Base-by-base conservation (phyloP, 2,113 vertebrate species). In the Ibidorhyncha struthersii region DNA sequence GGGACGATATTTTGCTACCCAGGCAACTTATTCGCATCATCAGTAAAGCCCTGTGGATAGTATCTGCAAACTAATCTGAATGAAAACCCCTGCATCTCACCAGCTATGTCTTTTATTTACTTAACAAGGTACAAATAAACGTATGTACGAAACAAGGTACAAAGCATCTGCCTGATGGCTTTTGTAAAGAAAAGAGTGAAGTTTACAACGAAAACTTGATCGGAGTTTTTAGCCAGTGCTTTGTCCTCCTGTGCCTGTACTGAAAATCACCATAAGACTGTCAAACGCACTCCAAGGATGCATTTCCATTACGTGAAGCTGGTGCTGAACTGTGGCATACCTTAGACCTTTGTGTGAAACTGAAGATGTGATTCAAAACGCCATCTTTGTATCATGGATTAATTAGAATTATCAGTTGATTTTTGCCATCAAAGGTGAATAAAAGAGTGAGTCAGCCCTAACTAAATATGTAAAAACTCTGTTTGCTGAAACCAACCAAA, bases 1-100 rank as follows among this genome's bases (percentile, higher is more conserved):
- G 82, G 90, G 95, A 94, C 5, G 19, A 36, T 34, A 63, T 81
- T 94, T 89, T 88, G 90, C 93, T 95, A 86, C 90, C 72, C 85
- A 80, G 95, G 76, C 93, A 95, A 95, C 84, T 82, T 76, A 86
- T 21, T 80, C 65, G 78, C 71, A 86, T 92, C 84, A 70, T 73
- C 61, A 26, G n/a, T 27, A 89, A 89, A 95, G 82, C 82, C 89
- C 74, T 61, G 50, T 22, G 84, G 62, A 77, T 22, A 74, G 82
- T 29, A n/a, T 41, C 43, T 71, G 80, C 41, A 53, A 83, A 63
- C n/a, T 55, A 19, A 66, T 45, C n/a, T 67, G 69, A 90, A 77
- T 45, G 49, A 89, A 82, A 73, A 87, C 34, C 32, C 49, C 27
- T 47, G 41, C 65, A 41, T 77, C 65, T 90, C 80, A 55, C 41